Conservation (phyloP, 2,797 vertebrate species). For the Acanthiza pusilla region DNA sequence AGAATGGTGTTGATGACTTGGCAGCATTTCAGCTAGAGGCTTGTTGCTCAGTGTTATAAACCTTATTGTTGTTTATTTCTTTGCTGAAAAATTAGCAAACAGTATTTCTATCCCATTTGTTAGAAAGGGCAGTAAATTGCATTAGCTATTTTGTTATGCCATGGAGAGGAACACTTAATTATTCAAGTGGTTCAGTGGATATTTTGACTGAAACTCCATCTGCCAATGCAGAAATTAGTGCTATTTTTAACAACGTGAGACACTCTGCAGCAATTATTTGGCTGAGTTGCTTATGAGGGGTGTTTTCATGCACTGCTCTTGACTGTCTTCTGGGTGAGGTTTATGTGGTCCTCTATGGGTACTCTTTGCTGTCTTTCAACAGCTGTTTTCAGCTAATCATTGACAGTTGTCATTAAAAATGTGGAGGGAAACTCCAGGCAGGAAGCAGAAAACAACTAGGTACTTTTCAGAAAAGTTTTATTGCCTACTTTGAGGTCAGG, state of each 20-base stretch:
- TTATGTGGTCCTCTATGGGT: background rate
- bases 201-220: conserved; percentile 35
- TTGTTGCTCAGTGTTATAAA: background rate
- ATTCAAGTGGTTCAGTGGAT: background rate
- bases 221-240: conserved; percentile 12
- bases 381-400: background rate
- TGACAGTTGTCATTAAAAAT: background rate
- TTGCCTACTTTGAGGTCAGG: background rate
- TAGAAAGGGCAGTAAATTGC: background rate
- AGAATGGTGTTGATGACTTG: background rate
- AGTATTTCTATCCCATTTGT: background rate
- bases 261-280: background rate
- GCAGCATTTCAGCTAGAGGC: background rate
- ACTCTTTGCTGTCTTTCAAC: background rate
- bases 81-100: background rate
- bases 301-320: background rate
- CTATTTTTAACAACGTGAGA: conserved; percentile 9
- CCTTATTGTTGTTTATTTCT: background rate
- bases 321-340: background rate
- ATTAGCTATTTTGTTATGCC: background rate
- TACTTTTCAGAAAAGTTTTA: background rate
- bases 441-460: background rate
- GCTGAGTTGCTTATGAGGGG: background rate
- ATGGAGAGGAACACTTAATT: conserved; percentile 8
- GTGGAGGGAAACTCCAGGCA: background rate